These are phyloP conservation scores for Cotesia typhae DNA, from an alignment of 1,140 invertebrate species.

Conservation along the genomic window DNA sequence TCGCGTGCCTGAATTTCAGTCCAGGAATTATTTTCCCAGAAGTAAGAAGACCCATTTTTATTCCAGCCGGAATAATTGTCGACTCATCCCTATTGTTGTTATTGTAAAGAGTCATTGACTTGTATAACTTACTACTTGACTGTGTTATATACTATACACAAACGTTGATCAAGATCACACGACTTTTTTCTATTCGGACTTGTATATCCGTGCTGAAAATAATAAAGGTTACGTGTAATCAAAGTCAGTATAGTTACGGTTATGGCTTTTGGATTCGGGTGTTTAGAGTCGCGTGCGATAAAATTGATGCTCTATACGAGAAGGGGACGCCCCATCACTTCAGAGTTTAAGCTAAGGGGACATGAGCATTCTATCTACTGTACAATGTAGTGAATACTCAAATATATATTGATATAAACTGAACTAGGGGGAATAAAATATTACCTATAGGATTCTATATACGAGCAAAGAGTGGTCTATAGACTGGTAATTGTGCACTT, in stretches of 20 bases:
- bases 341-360: slow-evolving; percentile 21
- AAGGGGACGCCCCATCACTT: slow-evolving; percentile 51
- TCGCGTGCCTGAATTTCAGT: slow-evolving; percentile 43
- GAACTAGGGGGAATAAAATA: slow-evolving; percentile 20
- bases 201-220: slow-evolving; percentile 17
- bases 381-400: not conserved
- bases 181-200: slow-evolving; percentile 6
- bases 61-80: slow-evolving; percentile 37
- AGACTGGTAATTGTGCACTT: slow-evolving; percentile 52
- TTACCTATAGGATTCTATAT: not conserved
- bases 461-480: not conserved
- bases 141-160: not conserved
- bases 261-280: slow-evolving; percentile 25
- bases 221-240: slow-evolving; percentile 1
- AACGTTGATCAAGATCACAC: slow-evolving; percentile 11
- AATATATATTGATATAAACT: not conserved
- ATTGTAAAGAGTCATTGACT: not conserved
- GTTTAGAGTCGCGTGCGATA: slow-evolving; percentile 34
- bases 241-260: slow-evolving; percentile 22
- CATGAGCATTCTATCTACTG: too few relatives aligned
- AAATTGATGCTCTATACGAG: slow-evolving; percentile 43
- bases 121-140: not conserved
- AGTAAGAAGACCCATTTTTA: slow-evolving; percentile 6
- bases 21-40: slow-evolving; percentile 29
- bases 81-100: slow-evolving; percentile 21